Evolutionary conservation across 2,888 invertebrate species (phyloP).

Genomic region (Atethmia centrago): DNA sequence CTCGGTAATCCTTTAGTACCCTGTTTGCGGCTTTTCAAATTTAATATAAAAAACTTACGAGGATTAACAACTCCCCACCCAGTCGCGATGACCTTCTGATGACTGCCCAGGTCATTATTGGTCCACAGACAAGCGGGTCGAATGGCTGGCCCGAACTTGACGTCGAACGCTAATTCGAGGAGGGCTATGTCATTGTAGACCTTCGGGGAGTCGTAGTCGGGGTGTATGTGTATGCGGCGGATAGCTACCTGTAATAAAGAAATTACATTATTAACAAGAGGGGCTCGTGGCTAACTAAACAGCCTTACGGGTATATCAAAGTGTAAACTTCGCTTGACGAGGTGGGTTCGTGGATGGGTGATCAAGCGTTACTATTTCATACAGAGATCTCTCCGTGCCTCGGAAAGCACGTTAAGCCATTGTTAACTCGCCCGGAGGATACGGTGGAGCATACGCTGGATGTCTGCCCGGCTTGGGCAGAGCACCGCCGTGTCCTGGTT

Average conservation of each 20-base stretch:
- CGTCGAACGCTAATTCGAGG: slow-evolving; percentile 87
- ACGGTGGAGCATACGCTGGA: too few relatives aligned
- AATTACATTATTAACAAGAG: neutral
- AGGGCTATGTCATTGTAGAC: slow-evolving; percentile 93
- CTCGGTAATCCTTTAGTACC: too few relatives aligned
- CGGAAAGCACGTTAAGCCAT: too few relatives aligned
- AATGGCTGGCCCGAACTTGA: slow-evolving; percentile 87
- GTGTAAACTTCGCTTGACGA: too few relatives aligned
- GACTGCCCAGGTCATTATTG: slow-evolving; percentile 71
- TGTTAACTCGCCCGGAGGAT: too few relatives aligned
- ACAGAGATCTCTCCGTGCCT: too few relatives aligned
- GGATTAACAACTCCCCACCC: slow-evolving; percentile 92
- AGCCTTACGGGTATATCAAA: too few relatives aligned
- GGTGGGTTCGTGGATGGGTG: too few relatives aligned
- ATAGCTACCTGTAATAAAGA: slow-evolving; percentile 81
- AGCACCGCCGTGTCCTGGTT: too few relatives aligned
- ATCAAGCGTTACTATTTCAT: too few relatives aligned
- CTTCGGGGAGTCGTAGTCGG: slow-evolving; percentile 87
- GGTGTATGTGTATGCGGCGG: slow-evolving; percentile 86
- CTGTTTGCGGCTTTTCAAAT: too few relatives aligned
- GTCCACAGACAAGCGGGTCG: slow-evolving; percentile 92
- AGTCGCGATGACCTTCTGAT: slow-evolving; percentile 89
- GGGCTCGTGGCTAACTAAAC: neutral
- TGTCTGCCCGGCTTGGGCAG: too few relatives aligned
- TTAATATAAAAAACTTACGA: slow-evolving; percentile 25